A percentile compares a stretch with the other conserved stretches of the same genome.
These are phyloP conservation scores for Spinus pinus DNA, from an alignment of 2,797 vertebrate species.

Conservation along the genomic window DNA sequence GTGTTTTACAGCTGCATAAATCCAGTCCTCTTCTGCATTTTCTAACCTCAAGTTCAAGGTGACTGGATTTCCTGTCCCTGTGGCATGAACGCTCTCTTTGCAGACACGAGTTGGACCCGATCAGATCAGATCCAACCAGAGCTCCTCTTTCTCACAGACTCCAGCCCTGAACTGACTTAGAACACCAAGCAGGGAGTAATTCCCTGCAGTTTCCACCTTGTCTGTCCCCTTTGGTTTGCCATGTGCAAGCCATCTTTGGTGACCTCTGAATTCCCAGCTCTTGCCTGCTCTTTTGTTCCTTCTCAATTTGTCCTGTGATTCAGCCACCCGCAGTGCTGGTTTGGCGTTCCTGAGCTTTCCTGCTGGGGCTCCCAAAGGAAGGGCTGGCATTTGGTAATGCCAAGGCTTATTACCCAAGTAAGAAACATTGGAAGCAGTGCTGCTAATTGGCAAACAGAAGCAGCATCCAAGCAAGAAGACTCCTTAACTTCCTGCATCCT, in stretches of 20 bases:
- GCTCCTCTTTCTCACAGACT: background rate
- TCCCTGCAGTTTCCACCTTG: background rate
- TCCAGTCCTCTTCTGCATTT: background rate
- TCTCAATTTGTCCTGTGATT: background rate
- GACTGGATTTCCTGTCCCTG: background rate
- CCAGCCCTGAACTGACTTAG: background rate
- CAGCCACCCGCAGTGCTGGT: rapidly evolving
- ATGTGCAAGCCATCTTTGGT: background rate
- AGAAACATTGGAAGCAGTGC: background rate
- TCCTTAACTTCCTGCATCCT: background rate
- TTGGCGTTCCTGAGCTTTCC: rapidly evolving
- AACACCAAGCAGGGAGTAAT: background rate
- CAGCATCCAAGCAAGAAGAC: background rate
- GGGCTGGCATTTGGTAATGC: background rate
- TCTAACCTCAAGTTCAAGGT: background rate
- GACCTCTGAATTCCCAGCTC: background rate
- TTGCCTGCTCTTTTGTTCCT: background rate
- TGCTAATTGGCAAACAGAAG: background rate
- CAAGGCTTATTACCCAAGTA: background rate
- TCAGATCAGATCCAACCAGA: background rate
- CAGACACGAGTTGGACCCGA: rapidly evolving
- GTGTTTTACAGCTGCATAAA: background rate
- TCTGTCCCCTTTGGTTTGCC: background rate
- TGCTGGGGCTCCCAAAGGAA: background rate
- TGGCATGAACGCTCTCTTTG: background rate